Conservation (phyloP, 2,113 vertebrate genomes). For the Malurus melanocephalus region DNA sequence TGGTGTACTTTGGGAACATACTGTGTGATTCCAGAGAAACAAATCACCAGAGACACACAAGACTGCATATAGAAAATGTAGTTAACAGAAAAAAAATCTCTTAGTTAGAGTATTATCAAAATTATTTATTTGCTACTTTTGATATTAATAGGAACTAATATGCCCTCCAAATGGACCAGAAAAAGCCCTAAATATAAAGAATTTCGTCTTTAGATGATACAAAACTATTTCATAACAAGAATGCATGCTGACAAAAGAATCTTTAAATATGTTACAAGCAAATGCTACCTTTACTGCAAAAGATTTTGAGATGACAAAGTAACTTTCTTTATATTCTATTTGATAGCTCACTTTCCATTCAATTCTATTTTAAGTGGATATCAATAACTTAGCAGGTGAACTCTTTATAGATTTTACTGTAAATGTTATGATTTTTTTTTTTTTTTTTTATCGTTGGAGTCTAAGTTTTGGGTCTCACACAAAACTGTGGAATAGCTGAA, state of each 20-base stretch:
- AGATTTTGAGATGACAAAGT: not conserved
- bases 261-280: not conserved
- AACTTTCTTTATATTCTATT: not conserved
- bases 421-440: not conserved
- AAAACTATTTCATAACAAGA: not conserved
- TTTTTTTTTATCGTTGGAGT: not conserved
- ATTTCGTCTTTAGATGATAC: not conserved
- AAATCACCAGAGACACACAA: conserved; percentile 15
- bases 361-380: not conserved
- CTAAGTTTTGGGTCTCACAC: not conserved
- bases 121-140: not conserved
- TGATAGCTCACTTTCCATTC: not conserved
- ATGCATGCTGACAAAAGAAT: not conserved
- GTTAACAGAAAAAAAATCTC: not conserved
- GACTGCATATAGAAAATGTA: not conserved
- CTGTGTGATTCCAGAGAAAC: conserved; percentile 11
- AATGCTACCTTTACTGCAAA: accelerated
- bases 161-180: not conserved
- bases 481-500: not conserved
- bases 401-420: not conserved
- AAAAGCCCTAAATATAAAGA: not conserved
- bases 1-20: not conserved
- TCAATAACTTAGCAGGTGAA: not conserved
- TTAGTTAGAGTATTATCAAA: not conserved
- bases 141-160: not conserved